Evolutionary conservation across 2,888 invertebrate genomes (phyloP), one percentile per base, ranked within the genome.

Genomic region (Neoitamus cyanurus): DNA sequence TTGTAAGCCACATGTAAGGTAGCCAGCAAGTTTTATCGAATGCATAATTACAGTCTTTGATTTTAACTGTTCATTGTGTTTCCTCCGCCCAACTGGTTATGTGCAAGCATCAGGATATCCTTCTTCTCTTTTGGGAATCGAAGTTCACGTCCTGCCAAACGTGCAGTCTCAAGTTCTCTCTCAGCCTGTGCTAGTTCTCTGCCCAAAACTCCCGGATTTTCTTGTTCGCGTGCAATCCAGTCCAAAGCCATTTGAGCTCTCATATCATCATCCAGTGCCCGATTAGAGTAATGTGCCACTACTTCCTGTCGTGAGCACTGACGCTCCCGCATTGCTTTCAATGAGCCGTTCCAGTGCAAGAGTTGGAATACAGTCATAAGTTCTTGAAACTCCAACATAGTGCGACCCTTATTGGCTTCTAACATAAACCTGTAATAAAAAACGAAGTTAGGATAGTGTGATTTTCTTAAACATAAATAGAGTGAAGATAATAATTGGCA

Each of bases 311-410:
- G 93, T 86, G 97, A 97, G 92, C 98, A 98, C 91, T 98, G 97
- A 70, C 98, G 93, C 91, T 98, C 98, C 73, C 98, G 93, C 98
- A 98, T 98, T 70, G 98, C 98, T 88, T 97, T 96, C 88, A 98
- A 92, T 87, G 97, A 97, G n/a, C 98, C 98, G 91, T 98, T 98
- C 98, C 98, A 98, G 92, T 98, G 98, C 83, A 98, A 93, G 87
- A 98, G 93, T 92, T 98, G 98, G 92, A 98, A 98, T 75, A 98
- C 98, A n/a, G 98, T 98, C 98, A 98, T 98, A 89, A 98, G 92
- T 91, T 98, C 98, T 92, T 98, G 98, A 92, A 98, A 98, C 91
- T 98, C 98, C 87, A 98, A 93, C 98, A 98, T 98, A 83, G 98
- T 97, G 87, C 97, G 94, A 11, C 98, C 98, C 87, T 97, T 97